Evolutionary conservation across 2,888 invertebrate genomes (phyloP).

Genomic region (Erpobdella octoculata): DNA sequence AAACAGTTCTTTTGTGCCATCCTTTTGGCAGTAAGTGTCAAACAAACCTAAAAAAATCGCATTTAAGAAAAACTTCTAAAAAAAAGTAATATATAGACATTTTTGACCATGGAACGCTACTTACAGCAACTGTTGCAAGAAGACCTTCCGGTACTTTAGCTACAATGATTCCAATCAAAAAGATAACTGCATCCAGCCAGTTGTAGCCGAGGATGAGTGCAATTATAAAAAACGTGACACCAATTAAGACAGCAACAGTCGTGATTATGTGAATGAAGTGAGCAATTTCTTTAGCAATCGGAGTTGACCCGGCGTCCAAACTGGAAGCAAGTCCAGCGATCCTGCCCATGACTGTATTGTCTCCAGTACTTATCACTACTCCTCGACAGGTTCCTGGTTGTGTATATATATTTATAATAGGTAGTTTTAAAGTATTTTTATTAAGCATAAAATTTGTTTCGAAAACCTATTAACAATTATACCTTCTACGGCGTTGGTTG

Average conservation of each 20-base stretch:
- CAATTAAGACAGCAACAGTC: constrained; percentile 68
- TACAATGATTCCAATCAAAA: constrained; percentile 94
- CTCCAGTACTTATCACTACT: constrained; percentile 50
- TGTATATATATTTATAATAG: neutral
- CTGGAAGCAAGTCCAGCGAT: constrained; percentile 53
- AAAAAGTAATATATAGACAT: too few species aligned
- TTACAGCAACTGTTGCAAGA: constrained; percentile 88
- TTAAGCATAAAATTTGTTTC: neutral
- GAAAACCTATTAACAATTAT: neutral
- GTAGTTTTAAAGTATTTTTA: neutral
- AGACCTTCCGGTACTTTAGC: constrained; percentile 98
- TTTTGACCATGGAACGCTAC: constrained; percentile 37
- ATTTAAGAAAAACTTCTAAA: too few species aligned
- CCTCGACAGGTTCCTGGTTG: constrained; percentile 50
- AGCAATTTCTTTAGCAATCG: constrained; percentile 96
- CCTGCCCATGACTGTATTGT: constrained; percentile 53
- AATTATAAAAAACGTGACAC: constrained; percentile 92
- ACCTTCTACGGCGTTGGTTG: constrained; percentile 71
- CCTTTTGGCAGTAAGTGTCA: constrained; percentile 94
- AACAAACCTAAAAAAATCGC: constrained; percentile 63
- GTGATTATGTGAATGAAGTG: constrained; percentile 98
- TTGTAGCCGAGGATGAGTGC: constrained; percentile 93
- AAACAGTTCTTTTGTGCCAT: constrained; percentile 99
- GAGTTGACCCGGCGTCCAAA: constrained; percentile 66
- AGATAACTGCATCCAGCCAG: constrained; percentile 98